Evolutionary conservation across 2,888 invertebrate species (phyloP), one percentile per base, ranked within the genome.

Genomic region (Epinotia brunnichana): DNA sequence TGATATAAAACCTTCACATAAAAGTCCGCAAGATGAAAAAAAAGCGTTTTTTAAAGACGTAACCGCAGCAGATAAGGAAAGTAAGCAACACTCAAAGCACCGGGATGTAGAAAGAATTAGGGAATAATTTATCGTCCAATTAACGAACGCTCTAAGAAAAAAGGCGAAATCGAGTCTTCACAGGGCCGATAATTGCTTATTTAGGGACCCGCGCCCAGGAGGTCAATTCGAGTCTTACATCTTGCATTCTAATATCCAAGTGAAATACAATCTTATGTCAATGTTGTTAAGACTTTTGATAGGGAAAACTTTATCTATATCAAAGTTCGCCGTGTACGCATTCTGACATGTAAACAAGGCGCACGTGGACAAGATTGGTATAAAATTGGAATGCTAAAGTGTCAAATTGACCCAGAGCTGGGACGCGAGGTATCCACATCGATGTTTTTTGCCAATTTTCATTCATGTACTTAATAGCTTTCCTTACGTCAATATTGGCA

Each of bases 81-180:
- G 81, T 79, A 80, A 74, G 77, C 74, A 78, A 79, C 78, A 75
- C 80, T 41, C 53, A 70, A 70, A 81, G 79, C 79, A 76, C 76
- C 74, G 80, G 78, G 78, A 79, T 78, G 81, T 81, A 77, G 82
- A 82, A 84, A 82, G 82, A 80, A 84, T 82, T 81, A 79, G 78
- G 56, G 79, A 84, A 85, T 85, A 87, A 88, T 87, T 89, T 88
- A 88, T 87, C 79, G 83, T 79, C 81, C 87, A 88, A 87, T 89
- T 87, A 89, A 82, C 79, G 81, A 79, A 76, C 81, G 82, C 80
- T 81, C 75, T 77, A 76, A 79, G 82, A 82, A 82, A 86, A 84
- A 87, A 85, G 82, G 82, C 82, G 80, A 83, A 85, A 83, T 85
- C 82, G 80, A 82, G 81, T 79, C 78, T 79, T 79, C 76, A 82